Percentiles rank a stretch among this genome's conserved stretches.
Evolutionary conservation across 2,888 invertebrate genomes (phyloP).

Genomic region (Schrankia costaestrigalis): DNA sequence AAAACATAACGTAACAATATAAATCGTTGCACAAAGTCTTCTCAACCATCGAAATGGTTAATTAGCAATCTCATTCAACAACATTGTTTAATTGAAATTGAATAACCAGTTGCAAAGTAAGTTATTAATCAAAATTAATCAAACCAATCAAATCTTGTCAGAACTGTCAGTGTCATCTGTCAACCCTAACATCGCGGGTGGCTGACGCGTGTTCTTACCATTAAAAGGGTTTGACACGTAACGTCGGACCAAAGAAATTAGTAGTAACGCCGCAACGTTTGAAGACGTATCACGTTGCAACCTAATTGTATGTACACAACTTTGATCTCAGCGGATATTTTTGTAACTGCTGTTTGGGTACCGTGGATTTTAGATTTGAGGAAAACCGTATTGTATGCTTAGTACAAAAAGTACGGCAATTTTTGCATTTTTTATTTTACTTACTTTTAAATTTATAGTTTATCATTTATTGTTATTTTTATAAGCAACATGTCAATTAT

Average conservation of each 20-base stretch:
- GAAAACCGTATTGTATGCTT: conserved; percentile 4
- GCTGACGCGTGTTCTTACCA: conserved; percentile 44
- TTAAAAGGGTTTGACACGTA: conserved; percentile 67
- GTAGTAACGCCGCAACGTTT: conserved; percentile 34
- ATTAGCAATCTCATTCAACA: no score
- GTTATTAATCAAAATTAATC: conserved; percentile 3
- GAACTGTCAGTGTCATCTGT: conserved; percentile 17
- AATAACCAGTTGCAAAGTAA: no score
- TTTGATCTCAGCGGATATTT: conserved; percentile 62
- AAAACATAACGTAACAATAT: no score
- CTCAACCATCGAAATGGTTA: no score
- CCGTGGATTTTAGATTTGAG: conserved; percentile 15
- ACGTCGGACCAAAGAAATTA: conserved; percentile 65
- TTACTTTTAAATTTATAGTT: no score
- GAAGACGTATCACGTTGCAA: conserved; percentile 34
- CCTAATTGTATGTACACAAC: conserved; percentile 67
- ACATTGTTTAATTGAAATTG: no score
- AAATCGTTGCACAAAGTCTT: no score
- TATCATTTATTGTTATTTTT: no score
- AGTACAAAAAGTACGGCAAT: no score
- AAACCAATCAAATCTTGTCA: conserved; percentile 7
- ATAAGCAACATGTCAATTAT: no score
- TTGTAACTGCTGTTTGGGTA: conserved; percentile 23
- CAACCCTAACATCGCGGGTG: conserved; percentile 52
- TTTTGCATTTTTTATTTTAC: no score